These are phyloP conservation scores for Malurus elegans DNA, from an alignment of 2,113 vertebrate genomes.

Conservation along the genomic window DNA sequence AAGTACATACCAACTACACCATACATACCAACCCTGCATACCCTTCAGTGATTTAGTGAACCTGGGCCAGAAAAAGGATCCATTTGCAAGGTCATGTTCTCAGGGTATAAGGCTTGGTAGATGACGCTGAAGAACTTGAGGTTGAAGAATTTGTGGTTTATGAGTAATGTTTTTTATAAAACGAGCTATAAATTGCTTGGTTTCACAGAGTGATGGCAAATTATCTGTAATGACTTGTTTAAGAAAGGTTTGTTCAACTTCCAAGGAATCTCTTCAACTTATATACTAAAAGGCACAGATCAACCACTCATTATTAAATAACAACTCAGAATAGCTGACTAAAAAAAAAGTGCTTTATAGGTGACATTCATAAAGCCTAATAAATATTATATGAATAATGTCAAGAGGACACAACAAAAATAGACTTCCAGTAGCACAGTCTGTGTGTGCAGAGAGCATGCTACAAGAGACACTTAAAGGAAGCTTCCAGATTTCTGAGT, in stretches of 20 bases:
- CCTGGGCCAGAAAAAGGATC: not conserved
- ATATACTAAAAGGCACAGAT: not conserved
- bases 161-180: not conserved
- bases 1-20: too few species aligned
- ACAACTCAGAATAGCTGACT: not conserved
- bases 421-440: not conserved
- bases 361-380: not conserved
- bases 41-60: not conserved
- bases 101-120: not conserved
- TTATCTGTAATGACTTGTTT: not conserved
- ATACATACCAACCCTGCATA: not conserved
- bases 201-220: not conserved
- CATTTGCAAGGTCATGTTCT: not conserved
- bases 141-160: not conserved
- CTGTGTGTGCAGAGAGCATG: accelerated
- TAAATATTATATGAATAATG: not conserved
- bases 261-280: not conserved
- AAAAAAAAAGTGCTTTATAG: not conserved
- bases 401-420: slow-evolving; percentile 19
- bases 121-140: not conserved
- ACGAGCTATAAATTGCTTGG: not conserved
- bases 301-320: not conserved
- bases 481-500: not conserved
- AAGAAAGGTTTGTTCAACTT: not conserved
- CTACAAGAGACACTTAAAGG: not conserved